phyloP scores from a whole-genome alignment of 2,113 vertebrate genomes.

The Syrmaticus mikado region DNA sequence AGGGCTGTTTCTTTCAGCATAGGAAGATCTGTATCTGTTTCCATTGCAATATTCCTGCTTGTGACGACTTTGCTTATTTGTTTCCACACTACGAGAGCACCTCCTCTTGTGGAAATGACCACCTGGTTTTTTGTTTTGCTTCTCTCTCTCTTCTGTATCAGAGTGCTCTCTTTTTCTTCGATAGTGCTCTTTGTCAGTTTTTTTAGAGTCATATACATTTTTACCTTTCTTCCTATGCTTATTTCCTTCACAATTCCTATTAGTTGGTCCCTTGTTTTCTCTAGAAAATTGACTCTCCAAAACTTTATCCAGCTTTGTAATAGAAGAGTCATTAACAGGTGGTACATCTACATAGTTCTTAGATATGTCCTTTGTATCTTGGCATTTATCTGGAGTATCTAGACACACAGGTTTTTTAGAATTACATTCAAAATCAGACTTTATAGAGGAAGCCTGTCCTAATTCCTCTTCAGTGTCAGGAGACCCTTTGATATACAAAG shows the following conservation, averaged over 20 bases:
- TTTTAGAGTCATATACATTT: slow-evolving; percentile 52
- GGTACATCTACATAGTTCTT: not conserved
- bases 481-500: not conserved
- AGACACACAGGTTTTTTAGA: slow-evolving; percentile 39
- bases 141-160: slow-evolving; percentile 53
- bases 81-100: slow-evolving; percentile 32
- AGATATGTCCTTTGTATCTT: slow-evolving; percentile 20
- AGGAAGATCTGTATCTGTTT: slow-evolving; percentile 42
- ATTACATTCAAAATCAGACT: slow-evolving; percentile 28
- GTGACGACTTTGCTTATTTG: slow-evolving; percentile 7
- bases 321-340: not conserved
- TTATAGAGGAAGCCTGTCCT: not conserved
- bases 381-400: slow-evolving; percentile 21
- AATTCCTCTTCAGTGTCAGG: not conserved
- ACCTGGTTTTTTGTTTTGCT: slow-evolving; percentile 15
- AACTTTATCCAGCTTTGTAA: slow-evolving; percentile 20
- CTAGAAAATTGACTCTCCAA: slow-evolving; percentile 40
- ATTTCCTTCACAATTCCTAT: slow-evolving; percentile 8
- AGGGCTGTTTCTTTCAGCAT: slow-evolving; percentile 45
- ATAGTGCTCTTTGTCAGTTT: slow-evolving; percentile 74
- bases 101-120: slow-evolving; percentile 25
- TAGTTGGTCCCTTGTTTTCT: not conserved
- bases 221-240: slow-evolving; percentile 12
- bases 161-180: slow-evolving; percentile 67
- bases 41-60: slow-evolving; percentile 30